These are phyloP conservation scores for Limenitis camilla DNA, from an alignment of 2,888 invertebrate genomes.

Conservation along the genomic window DNA sequence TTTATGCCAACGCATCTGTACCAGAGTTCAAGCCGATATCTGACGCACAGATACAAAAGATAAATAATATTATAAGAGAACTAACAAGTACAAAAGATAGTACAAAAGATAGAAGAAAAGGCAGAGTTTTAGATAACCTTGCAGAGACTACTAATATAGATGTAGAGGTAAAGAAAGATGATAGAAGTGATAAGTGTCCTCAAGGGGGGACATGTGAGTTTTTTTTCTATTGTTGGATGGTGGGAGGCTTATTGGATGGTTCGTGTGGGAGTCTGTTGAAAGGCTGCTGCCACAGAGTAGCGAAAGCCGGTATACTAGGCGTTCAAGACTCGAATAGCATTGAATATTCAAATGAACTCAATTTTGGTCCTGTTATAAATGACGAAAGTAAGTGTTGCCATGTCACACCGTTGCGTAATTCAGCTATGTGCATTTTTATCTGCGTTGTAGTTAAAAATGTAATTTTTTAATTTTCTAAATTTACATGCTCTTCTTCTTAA, in stretches of 20 bases:
- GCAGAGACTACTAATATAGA: slow-evolving; percentile 20
- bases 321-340: slow-evolving; percentile 78
- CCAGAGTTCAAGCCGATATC: slow-evolving; percentile 65
- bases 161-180: slow-evolving; percentile 26
- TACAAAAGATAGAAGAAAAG: slow-evolving; percentile 39
- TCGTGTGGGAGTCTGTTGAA: slow-evolving; percentile 87
- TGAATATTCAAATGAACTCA: slow-evolving; percentile 77
- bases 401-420: slow-evolving; percentile 30
- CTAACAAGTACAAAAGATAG: slow-evolving; percentile 33
- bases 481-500: too few relatives aligned
- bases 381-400: slow-evolving; percentile 81
- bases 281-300: slow-evolving; percentile 89
- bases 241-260: slow-evolving; percentile 89
- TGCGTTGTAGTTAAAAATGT: slow-evolving; percentile 8
- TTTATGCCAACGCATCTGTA: slow-evolving; percentile 45
- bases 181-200: slow-evolving; percentile 72
- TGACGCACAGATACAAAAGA: slow-evolving; percentile 58
- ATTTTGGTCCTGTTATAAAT: slow-evolving; percentile 83
- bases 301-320: slow-evolving; percentile 78
- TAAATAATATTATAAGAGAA: slow-evolving; percentile 53
- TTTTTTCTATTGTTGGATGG: slow-evolving; percentile 93
- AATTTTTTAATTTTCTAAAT: background rate
- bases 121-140: slow-evolving; percentile 36
- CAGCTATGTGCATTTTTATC: background rate
- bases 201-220: slow-evolving; percentile 90